Base-by-base conservation (phyloP, 2,888 invertebrate species). In the Nymphalis polychloros region DNA sequence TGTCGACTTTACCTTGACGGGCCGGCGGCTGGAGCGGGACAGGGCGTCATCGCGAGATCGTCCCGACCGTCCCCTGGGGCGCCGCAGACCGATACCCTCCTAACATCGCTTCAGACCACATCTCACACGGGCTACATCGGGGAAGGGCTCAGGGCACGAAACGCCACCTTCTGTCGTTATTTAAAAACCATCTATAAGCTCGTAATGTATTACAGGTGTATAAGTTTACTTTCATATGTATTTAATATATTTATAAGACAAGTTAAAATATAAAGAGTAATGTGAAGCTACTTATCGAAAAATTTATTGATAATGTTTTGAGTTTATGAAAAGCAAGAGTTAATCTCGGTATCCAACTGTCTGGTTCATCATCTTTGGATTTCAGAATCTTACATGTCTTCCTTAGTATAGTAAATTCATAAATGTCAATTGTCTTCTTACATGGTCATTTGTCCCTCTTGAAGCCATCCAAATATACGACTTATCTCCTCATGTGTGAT, bases 161-260 rank as follows among this genome's bases (percentile, higher is more conserved):
- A 85, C 88, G 88, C 86, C 91, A 90, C 88, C 90, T 90, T 91
- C 92, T 92, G 92, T 79, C 79, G 79, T 92, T 89, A 87, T 90
- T 92, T 90, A 90, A 90, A 90, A 92, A 90, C 88, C 88, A 85
- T 84, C 89, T 89, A 89, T 87, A 88, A 90, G 84, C 89, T 90
- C 86, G 87, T 78, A 84, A 64, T 73, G 71, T 82, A 63, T 41
- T 41, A 69, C 49, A 69, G 66, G 53, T 70, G 68, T 70, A 63
- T 69, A 73, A 76, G 76, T 77, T 78, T 78, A 77, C 76, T 78
- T 76, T 72, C 72, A 68, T 63, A 75, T 63, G 41, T 65, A 63
- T 65, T 68, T 71, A 65, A 63, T 55, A 59, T 68, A 63, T 59
- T 62, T 16, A 59, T 31, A 67, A 50, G 41, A 64, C 47, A 68